phyloP scores from a whole-genome alignment of 2,113 vertebrate genomes.

The Heliornis fulica region DNA sequence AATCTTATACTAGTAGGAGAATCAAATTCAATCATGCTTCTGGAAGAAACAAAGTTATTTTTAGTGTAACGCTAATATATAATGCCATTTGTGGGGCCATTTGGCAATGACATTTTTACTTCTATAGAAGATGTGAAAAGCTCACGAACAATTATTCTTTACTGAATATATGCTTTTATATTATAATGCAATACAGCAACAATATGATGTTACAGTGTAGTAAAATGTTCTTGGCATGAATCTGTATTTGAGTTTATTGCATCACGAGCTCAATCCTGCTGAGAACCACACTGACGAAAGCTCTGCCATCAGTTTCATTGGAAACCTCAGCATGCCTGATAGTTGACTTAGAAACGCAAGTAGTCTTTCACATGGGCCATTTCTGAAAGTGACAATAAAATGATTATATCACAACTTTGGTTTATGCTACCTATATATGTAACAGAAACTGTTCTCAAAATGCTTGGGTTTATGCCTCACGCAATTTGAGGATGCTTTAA shows the following conservation, averaged over 20 bases:
- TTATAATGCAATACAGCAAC: not conserved
- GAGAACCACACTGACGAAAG: not conserved
- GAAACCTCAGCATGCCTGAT: not conserved
- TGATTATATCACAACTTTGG: not conserved
- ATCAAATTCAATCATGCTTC: not conserved
- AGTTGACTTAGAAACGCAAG: not conserved
- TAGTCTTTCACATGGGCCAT: not conserved
- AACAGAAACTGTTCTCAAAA: not conserved
- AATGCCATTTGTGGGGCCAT: not conserved
- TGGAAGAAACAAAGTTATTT: conserved; percentile 29
- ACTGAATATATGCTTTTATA: not conserved
- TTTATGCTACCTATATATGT: not conserved
- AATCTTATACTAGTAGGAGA: not conserved
- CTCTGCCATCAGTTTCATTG: not conserved
- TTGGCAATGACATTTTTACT: not conserved
- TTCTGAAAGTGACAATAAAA: not conserved
- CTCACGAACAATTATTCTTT: not conserved
- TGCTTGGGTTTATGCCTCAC: not conserved
- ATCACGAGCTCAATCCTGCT: not conserved
- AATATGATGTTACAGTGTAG: not conserved
- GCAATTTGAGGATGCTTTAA: not conserved
- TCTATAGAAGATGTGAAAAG: not conserved
- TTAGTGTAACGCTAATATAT: not conserved
- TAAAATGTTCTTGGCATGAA: conserved; percentile 2
- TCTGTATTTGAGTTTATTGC: not conserved